Evolutionary conservation across 2,888 invertebrate genomes (phyloP), one percentile per base, ranked within the genome.

Genomic region (Lasioglossum villosulum): DNA sequence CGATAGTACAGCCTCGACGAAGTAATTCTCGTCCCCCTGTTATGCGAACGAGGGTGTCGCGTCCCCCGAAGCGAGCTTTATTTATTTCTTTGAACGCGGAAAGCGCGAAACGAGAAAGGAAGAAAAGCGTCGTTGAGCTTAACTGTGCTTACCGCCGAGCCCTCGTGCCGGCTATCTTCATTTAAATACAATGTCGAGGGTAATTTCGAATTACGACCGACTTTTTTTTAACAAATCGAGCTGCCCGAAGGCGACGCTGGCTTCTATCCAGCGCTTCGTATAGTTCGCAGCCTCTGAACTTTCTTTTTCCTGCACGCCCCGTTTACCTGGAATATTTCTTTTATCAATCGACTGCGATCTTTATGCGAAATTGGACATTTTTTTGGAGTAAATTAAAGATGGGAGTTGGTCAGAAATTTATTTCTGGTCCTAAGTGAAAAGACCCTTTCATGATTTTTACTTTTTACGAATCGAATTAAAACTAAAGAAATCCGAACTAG

Each of bases 171-270:
- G 56, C 16, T 39, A 63, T 72, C 73, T 73, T 73, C 63, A 72
- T 79, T 73, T 79, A 79, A 79, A 73, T 79, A 63, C 39, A 34
- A 79, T 59, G 59, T 68, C 56, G 68, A n/a, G 27, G 75, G 75
- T 79, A 73, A 79, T 63, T 79, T 73, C 45, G 73, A 34, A 56
- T 79, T 79, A 72, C 78, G 19, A 14, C 23, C 23, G 37, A 68
- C 68, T 23, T 37, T 68, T 68, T 63, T 63, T 8, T 63, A 30
- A 30, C 30, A 34, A 63, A 63, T 63, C 63, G 34, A 16, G 30
- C 30, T 30, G 30, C 8, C 63, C 16, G 30, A 63, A 30, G 63
- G 63, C 63, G 63, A 27, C 16, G 12, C n/a, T n/a, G 12, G 56
- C n/a, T n/a, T 56, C 56, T 10, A n/a, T 12, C 56, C 56, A 56